A percentile compares a stretch with the other conserved stretches of the same genome.
Evolutionary conservation across 2,797 vertebrate species (phyloP).

Genomic region (Valencia hispanica): DNA sequence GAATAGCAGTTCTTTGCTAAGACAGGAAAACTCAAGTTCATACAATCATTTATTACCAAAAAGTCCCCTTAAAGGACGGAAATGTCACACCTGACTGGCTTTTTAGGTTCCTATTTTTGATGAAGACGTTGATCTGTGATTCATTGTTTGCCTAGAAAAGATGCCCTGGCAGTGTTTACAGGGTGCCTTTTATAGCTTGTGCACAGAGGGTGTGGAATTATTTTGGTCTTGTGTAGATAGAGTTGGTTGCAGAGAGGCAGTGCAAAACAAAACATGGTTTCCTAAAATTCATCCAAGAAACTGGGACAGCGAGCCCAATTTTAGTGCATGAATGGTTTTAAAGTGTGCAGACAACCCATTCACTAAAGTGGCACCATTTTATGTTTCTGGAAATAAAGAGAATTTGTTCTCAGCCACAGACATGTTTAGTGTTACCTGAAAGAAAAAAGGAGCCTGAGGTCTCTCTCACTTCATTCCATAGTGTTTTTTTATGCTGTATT

Average conservation of each 20-base stretch:
- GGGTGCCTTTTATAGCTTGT: background rate
- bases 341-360: background rate
- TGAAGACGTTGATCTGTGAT: background rate
- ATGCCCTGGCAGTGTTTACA: background rate
- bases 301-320: slow-evolving; percentile 5
- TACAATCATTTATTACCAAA: background rate
- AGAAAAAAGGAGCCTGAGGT: background rate
- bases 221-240: background rate
- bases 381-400: background rate
- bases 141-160: slow-evolving; percentile 13
- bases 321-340: background rate
- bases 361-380: background rate
- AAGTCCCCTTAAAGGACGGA: background rate
- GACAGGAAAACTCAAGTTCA: background rate
- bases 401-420: background rate
- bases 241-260: slow-evolving; percentile 3
- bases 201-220: slow-evolving; percentile 12
- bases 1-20: background rate
- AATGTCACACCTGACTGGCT: background rate
- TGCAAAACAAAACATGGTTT: slow-evolving; percentile 9
- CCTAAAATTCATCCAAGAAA: slow-evolving; percentile 7
- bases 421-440: background rate
- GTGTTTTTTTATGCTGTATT: background rate
- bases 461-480: background rate
- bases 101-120: slow-evolving; percentile 1